phyloP scores from a whole-genome alignment of 2,797 vertebrate species.

The Malurus leucopterus region DNA sequence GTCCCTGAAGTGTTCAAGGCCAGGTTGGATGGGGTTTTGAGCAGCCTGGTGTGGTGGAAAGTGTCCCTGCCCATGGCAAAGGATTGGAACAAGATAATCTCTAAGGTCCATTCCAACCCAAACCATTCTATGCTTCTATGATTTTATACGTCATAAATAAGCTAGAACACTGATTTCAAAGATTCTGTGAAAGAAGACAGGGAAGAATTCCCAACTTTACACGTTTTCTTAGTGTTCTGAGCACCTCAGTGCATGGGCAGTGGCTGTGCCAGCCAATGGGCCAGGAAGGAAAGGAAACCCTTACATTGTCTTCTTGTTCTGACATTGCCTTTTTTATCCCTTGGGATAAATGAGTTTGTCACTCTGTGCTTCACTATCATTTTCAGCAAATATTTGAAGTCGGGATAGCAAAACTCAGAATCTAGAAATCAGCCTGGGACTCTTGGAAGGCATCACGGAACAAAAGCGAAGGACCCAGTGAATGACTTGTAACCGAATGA shows the following conservation, averaged over 20 bases:
- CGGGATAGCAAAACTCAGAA: background rate
- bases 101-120: background rate
- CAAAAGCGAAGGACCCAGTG: background rate
- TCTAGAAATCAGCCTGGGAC: background rate
- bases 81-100: background rate
- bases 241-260: rapidly evolving
- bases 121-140: background rate
- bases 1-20: background rate
- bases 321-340: rapidly evolving
- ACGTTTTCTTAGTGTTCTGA: background rate
- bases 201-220: background rate
- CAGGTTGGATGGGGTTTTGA: background rate
- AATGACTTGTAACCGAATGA: conserved; percentile 12
- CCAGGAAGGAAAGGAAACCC: background rate
- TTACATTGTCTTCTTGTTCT: rapidly evolving
- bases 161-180: background rate
- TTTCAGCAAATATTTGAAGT: background rate
- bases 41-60: background rate
- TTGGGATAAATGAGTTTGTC: background rate
- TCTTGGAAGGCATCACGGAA: background rate
- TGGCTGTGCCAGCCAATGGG: rapidly evolving
- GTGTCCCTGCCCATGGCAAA: background rate
- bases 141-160: background rate
- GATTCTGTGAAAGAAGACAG: background rate
- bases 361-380: background rate